These are phyloP conservation scores for Scaptomyza graminum DNA, from an alignment of 1,140 invertebrate species.

Conservation along the genomic window DNA sequence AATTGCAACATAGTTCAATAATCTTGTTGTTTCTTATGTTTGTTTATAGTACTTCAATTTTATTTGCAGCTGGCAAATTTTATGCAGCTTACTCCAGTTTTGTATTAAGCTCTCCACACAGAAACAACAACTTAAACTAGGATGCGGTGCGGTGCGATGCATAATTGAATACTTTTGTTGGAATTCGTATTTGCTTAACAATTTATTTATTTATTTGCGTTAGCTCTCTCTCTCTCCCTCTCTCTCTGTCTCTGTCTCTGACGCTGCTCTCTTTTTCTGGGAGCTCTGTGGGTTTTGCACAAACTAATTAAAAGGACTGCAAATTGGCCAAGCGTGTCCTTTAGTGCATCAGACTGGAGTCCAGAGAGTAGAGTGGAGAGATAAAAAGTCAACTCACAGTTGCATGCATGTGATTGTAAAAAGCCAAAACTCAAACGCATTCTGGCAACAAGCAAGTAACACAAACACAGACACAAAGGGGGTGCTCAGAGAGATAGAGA, in stretches of 20 bases:
- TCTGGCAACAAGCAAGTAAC: neutral
- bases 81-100: too few species aligned
- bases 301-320: slow-evolving; percentile 73
- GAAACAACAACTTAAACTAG: neutral
- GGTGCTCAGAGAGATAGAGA: neutral
- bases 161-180: slow-evolving; percentile 68
- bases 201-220: slow-evolving; percentile 30
- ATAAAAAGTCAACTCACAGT: slow-evolving; percentile 3
- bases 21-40: too few species aligned
- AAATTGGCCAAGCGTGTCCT: slow-evolving; percentile 34
- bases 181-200: slow-evolving; percentile 27
- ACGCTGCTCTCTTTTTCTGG: slow-evolving; percentile 13
- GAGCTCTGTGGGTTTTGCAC: slow-evolving; percentile 38
- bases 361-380: neutral
- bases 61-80: too few species aligned
- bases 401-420: slow-evolving; percentile 36
- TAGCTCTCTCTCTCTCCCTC: neutral
- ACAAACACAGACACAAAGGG: neutral
- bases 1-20: too few species aligned
- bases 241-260: neutral
- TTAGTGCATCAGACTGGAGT: slow-evolving; percentile 11
- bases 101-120: neutral
- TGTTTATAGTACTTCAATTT: too few species aligned
- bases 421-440: slow-evolving; percentile 36
- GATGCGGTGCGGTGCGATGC: neutral